A percentile compares a stretch with the other conserved stretches of the same genome.
phyloP scores from a whole-genome alignment of 2,113 vertebrate genomes.

The Corythoichthys haematopterus region DNA sequence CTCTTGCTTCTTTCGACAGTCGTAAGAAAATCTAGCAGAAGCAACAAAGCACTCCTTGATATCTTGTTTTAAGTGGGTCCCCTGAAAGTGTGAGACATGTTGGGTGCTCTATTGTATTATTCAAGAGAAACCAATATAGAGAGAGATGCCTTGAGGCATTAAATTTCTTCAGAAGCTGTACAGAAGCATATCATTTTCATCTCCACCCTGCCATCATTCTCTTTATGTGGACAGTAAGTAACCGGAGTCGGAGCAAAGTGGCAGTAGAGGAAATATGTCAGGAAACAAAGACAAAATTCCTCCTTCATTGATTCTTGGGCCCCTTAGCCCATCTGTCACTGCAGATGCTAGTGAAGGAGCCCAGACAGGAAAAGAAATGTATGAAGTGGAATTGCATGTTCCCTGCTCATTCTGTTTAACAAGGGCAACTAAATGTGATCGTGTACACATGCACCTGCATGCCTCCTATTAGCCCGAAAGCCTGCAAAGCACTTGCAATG shows the following conservation, averaged over 20 bases:
- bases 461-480: conserved; percentile 33
- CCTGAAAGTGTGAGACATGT: conserved; percentile 40
- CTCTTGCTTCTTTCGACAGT: conserved; percentile 14
- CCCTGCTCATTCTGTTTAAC: conserved; percentile 36
- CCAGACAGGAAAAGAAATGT: conserved; percentile 56
- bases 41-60: conserved; percentile 41
- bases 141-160: conserved; percentile 64
- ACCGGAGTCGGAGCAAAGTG: conserved; percentile 57
- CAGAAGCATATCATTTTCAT: conserved; percentile 50
- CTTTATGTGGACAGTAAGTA: conserved; percentile 63
- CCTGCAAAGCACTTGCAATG: conserved; percentile 35
- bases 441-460: conserved; percentile 42
- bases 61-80: conserved; percentile 58
- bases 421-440: conserved; percentile 62
- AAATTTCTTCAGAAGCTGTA: conserved; percentile 64
- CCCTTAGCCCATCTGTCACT: conserved; percentile 56
- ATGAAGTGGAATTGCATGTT: conserved; percentile 33
- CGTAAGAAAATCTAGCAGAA: conserved; percentile 35
- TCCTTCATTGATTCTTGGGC: conserved; percentile 45
- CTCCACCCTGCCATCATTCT: conserved; percentile 32
- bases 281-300: conserved; percentile 67
- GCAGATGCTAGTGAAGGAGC: conserved; percentile 27
- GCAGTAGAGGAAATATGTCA: conserved; percentile 58
- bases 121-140: conserved; percentile 67
- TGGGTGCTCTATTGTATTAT: conserved; percentile 69